These are phyloP conservation scores for Macrostomum cliftonense DNA, from an alignment of 2,888 invertebrate genomes.

Conservation along the genomic window DNA sequence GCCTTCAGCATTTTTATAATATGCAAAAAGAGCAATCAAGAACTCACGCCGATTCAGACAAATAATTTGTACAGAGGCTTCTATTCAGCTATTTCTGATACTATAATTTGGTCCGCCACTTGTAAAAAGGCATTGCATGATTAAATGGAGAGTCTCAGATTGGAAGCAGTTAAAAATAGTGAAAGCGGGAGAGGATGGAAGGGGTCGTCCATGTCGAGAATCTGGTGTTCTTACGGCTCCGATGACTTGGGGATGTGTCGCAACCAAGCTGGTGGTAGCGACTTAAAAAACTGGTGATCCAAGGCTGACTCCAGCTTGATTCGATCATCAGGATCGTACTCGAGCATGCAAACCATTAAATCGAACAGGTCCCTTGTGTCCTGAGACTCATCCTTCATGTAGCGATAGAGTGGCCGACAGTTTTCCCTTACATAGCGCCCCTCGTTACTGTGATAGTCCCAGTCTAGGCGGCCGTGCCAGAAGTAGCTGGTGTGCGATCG, in stretches of 20 bases:
- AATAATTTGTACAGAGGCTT: no score
- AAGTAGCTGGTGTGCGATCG: conserved; percentile 44
- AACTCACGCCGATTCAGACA: no score
- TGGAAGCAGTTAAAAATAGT: no score
- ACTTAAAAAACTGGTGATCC: conserved; percentile 66
- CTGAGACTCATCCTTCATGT: conserved; percentile 1
- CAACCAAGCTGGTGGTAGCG: neutral
- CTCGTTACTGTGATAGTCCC: conserved; percentile 57
- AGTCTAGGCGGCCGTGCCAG: conserved; percentile 67
- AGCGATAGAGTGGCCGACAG: conserved; percentile 14
- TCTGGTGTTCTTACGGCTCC: no score
- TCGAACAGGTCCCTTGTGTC: conserved; percentile 61
- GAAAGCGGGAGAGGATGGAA: no score
- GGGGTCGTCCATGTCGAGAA: no score
- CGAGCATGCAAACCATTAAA: conserved; percentile 79
- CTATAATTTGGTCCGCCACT: no score
- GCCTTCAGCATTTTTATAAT: no score
- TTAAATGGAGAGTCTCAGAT: no score
- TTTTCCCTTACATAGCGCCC: conserved; percentile 93
- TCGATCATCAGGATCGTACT: conserved; percentile 78
- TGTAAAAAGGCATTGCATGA: no score
- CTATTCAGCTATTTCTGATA: no score
- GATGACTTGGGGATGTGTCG: conserved; percentile 13
- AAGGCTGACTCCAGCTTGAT: conserved; percentile 70
- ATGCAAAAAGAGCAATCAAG: no score